These are phyloP conservation scores for Syrrhaptes paradoxus DNA, from an alignment of 2,113 vertebrate genomes.

Conservation along the genomic window DNA sequence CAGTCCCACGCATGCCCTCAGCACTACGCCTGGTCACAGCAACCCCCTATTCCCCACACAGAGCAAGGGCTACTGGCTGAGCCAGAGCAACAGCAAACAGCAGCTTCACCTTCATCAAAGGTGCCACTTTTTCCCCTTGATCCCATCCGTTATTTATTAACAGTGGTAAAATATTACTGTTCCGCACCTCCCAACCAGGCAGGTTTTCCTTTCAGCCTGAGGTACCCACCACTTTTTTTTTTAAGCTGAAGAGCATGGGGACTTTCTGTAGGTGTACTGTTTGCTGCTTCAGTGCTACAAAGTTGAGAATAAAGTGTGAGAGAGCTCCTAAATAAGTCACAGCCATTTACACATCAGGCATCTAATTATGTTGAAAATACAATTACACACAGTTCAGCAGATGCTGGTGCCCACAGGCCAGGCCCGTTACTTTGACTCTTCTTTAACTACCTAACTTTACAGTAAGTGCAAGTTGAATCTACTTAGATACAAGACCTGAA, in stretches of 20 bases:
- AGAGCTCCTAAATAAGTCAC: not conserved
- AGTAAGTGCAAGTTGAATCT: not conserved
- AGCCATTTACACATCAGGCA: not conserved
- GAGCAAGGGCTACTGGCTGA: rapidly evolving
- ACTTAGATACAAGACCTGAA: not conserved
- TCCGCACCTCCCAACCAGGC: not conserved
- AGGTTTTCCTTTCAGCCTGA: not conserved
- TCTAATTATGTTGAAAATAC: slow-evolving; percentile 28
- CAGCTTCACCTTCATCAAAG: not conserved
- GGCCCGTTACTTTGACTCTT: slow-evolving; percentile 1
- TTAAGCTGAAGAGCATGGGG: not conserved
- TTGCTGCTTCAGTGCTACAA: not conserved
- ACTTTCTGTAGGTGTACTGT: not conserved
- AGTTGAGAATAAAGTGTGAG: not conserved
- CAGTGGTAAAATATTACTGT: slow-evolving; percentile 8
- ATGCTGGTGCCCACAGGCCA: not conserved
- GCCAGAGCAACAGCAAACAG: not conserved
- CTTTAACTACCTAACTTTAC: not conserved
- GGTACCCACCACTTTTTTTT: not conserved
- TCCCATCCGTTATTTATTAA: slow-evolving; percentile 36
- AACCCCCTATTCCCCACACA: not conserved
- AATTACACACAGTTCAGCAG: slow-evolving; percentile 25
- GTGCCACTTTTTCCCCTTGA: not conserved
- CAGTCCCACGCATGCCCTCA: not conserved
- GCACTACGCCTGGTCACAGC: rapidly evolving